Conservation (phyloP, 2,888 invertebrate species). For the Euzetes globulus region DNA sequence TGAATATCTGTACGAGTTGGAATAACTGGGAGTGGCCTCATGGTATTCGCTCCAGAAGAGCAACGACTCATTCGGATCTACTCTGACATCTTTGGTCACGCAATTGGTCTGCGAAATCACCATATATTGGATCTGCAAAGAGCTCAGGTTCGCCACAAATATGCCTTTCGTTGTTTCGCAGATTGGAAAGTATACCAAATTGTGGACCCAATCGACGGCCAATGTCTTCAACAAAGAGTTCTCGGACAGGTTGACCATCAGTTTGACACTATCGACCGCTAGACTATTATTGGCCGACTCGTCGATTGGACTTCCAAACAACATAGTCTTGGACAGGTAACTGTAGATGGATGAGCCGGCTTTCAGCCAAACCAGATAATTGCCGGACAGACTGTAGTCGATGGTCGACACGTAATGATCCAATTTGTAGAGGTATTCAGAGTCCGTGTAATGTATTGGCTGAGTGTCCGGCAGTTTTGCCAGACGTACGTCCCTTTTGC, state of each 20-base stretch:
- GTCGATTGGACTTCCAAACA: not conserved
- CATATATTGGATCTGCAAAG: not conserved
- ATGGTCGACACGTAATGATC: not conserved
- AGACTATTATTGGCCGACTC: not conserved
- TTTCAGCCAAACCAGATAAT: not conserved
- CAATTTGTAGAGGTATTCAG: not conserved
- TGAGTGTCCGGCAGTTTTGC: not conserved
- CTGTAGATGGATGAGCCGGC: not conserved
- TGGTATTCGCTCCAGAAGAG: not conserved
- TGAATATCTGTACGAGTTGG: not conserved
- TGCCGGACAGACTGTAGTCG: not conserved
- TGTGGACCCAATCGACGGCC: conserved; percentile 7
- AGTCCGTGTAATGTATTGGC: not conserved
- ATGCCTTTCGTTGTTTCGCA: not conserved
- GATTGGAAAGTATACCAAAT: not conserved
- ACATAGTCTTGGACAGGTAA: not conserved
- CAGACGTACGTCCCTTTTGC: not conserved
- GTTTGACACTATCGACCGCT: not conserved
- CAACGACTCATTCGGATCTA: not conserved
- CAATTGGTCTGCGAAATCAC: not conserved
- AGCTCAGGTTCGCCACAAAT: not conserved
- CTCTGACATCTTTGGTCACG: not conserved
- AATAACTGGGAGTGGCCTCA: not conserved
- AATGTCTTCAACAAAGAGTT: not conserved
- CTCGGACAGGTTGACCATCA: not conserved